These are phyloP conservation scores for Nothoprocta pentlandii DNA, from an alignment of 2,113 vertebrate genomes.

Conservation along the genomic window DNA sequence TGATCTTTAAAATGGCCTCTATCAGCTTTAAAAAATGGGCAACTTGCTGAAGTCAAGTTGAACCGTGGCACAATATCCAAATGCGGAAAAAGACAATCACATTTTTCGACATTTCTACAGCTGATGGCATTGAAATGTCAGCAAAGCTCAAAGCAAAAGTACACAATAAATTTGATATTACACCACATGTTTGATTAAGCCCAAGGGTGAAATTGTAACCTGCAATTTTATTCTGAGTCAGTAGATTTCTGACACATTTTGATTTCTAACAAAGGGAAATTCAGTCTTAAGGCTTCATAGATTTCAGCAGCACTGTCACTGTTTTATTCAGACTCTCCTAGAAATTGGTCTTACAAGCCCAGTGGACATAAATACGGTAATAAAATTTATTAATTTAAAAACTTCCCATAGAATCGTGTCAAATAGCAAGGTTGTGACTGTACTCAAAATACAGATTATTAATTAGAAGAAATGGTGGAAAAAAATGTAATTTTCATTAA, in stretches of 20 bases:
- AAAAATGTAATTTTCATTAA: background rate
- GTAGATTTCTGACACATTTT: conserved; percentile 72
- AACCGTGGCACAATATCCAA: conserved; percentile 44
- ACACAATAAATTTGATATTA: conserved; percentile 74
- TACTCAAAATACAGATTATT: background rate
- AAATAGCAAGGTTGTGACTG: background rate
- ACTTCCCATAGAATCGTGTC: conserved; percentile 4
- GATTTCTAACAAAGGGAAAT: conserved; percentile 58
- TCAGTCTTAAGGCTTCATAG: conserved; percentile 45
- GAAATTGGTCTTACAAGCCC: conserved; percentile 54
- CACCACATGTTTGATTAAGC: conserved; percentile 73
- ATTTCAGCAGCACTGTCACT: conserved; percentile 53
- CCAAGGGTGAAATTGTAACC: conserved; percentile 69
- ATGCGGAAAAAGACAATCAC: conserved; percentile 69
- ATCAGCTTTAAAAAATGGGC: conserved; percentile 62
- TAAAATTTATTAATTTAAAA: conserved; percentile 32
- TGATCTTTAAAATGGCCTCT: conserved; percentile 65
- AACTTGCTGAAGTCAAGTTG: conserved; percentile 58
- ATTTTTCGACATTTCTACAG: conserved; percentile 68
- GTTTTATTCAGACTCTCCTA: conserved; percentile 46
- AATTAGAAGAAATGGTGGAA: background rate
- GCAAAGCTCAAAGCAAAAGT: conserved; percentile 70
- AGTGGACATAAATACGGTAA: conserved; percentile 36
- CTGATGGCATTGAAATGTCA: conserved; percentile 72
- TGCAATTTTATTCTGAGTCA: conserved; percentile 69